Evolutionary conservation across 2,888 invertebrate species (phyloP), one percentile per base, ranked within the genome.

Genomic region (Copidosoma aretas): DNA sequence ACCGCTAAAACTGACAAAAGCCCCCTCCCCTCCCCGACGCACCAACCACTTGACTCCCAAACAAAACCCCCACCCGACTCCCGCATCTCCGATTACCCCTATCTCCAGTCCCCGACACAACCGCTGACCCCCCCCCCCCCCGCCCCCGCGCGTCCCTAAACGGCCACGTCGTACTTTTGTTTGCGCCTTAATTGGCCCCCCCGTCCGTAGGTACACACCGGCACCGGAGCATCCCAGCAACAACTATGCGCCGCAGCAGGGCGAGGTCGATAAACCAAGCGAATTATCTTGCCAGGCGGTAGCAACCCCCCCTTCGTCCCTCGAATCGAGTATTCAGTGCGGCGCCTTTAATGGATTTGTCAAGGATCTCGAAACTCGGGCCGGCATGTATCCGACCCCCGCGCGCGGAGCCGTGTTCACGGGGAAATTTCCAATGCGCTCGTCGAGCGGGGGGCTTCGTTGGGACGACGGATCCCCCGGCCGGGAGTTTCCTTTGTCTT

Each of bases 281-380:
- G 63, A 73, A 64, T 70, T 70, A 70, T 70, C 67, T 70, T 67
- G 70, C 67, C 70, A 60, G 58, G 57, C 60, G 66, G 43, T 46
- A 12, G 59, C 43, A 19, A 25, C 57, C 25, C 32, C 8, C 32
- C 32, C 32, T 32, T 8, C 4, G n/a, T n/a, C 49, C 64, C 64
- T 61, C 51, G 64, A 64, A 64, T 69, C 61, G 59, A 46, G 60
- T 66, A 64, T 67, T 64, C 70, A 64, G 64, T 70, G 63, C 60
- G 57, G 66, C 59, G 46, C 60, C 49, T 54, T 67, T 70, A 70
- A 70, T 70, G 64, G 70, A 70, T 70, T 70, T 70, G 70, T 70
- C 70, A 67, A 70, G 64, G 67, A 67, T 67, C 61, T 70, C 64
- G 53, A 57, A 67, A 66, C 63, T 70, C 56, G 46, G 64, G 15